These are phyloP conservation scores for Aporophyla nigra DNA, from an alignment of 2,888 invertebrate species.

Conservation along the genomic window DNA sequence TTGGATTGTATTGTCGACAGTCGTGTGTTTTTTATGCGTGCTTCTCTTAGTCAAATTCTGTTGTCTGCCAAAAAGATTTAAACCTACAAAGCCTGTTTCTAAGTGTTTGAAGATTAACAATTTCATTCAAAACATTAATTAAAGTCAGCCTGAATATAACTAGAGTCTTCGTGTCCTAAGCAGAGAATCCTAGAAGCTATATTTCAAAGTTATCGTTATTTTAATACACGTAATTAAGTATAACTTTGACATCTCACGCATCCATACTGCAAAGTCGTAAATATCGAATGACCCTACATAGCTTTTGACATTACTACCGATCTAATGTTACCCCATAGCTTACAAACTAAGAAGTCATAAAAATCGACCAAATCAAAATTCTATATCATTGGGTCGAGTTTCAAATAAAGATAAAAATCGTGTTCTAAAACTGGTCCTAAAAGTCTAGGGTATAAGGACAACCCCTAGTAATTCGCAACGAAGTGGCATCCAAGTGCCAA, in stretches of 20 bases:
- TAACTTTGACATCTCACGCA: slow-evolving; percentile 59
- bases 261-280: slow-evolving; percentile 42
- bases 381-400: background rate
- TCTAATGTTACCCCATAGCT: slow-evolving; percentile 14
- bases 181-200: slow-evolving; percentile 18
- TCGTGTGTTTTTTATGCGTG: background rate
- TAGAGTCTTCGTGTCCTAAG: slow-evolving; percentile 1
- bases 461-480: slow-evolving; percentile 6
- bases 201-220: slow-evolving; percentile 37
- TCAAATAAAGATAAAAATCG: background rate
- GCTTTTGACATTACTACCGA: slow-evolving; percentile 34
- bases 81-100: background rate
- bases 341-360: slow-evolving; percentile 14
- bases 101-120: background rate
- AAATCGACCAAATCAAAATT: slow-evolving; percentile 12
- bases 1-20: background rate
- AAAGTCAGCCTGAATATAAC: background rate
- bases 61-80: background rate
- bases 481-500: slow-evolving; percentile 23
- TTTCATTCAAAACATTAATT: slow-evolving; percentile 10
- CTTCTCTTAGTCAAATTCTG: background rate
- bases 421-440: slow-evolving; percentile 17
- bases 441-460: background rate
- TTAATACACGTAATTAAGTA: slow-evolving; percentile 10
- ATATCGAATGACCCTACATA: slow-evolving; percentile 46